These are phyloP conservation scores for Hyperoodon ampullatus DNA, from an alignment of 2,113 vertebrate species.

Conservation along the genomic window DNA sequence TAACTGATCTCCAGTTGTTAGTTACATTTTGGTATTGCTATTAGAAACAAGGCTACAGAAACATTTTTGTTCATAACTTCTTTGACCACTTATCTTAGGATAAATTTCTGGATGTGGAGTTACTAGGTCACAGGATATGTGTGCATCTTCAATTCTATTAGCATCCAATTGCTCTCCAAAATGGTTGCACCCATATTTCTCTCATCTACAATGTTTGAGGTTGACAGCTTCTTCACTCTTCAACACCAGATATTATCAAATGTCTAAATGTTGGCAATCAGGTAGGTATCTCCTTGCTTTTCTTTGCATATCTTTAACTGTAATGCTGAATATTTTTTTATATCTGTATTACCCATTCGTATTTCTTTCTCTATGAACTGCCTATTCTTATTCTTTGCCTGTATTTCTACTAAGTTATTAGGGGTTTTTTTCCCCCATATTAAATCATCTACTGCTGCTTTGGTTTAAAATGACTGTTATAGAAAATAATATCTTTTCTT, in stretches of 20 bases:
- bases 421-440: not conserved
- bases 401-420: constrained; percentile 24
- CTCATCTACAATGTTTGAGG: not conserved
- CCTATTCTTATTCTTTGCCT: not conserved
- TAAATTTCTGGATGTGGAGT: not conserved
- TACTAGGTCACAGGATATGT: not conserved
- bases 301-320: not conserved
- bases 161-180: not conserved
- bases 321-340: not conserved
- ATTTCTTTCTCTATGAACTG: not conserved
- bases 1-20: not conserved
- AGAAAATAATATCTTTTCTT: constrained; percentile 47
- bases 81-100: not conserved
- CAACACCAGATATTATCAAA: not conserved
- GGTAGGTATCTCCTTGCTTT: not conserved
- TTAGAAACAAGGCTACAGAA: not conserved
- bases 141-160: not conserved
- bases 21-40: not conserved
- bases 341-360: not conserved
- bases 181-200: not conserved
- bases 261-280: not conserved
- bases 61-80: not conserved
- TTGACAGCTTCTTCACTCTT: not conserved
- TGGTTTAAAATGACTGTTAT: constrained; percentile 41
- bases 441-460: constrained; percentile 29